Evolutionary conservation across 2,888 invertebrate genomes (phyloP).

Genomic region (Cerceris rybyensis): DNA sequence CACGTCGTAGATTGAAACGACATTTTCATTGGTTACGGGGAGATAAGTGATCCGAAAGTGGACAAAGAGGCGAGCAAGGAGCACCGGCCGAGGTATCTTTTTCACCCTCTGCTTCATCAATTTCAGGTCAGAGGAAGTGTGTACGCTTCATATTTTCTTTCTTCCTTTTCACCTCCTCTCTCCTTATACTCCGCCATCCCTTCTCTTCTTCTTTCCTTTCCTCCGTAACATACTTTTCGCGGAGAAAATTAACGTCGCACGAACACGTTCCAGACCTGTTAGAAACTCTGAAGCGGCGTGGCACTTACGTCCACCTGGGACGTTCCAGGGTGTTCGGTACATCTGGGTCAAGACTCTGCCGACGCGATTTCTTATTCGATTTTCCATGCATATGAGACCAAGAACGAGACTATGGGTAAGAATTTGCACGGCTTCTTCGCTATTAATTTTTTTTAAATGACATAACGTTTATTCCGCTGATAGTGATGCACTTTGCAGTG

Average conservation of each 20-base stretch:
- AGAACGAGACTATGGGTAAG: conserved; percentile 30
- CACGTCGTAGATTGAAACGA: conserved; percentile 42
- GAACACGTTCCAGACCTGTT: conserved; percentile 52
- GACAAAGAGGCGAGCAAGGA: conserved; percentile 41
- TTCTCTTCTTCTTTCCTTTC: background rate
- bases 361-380: conserved; percentile 27
- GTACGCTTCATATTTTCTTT: conserved; percentile 51
- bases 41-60: conserved; percentile 48
- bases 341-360: conserved; percentile 39
- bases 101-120: conserved; percentile 52
- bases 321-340: conserved; percentile 28
- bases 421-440: conserved; percentile 8
- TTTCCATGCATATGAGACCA: conserved; percentile 28
- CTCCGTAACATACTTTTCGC: conserved; percentile 49
- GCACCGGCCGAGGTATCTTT: conserved; percentile 23
- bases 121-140: conserved; percentile 35
- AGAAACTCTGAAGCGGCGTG: conserved; percentile 22
- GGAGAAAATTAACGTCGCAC: conserved; percentile 58
- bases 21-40: conserved; percentile 42
- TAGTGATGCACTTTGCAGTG: no score
- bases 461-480: background rate
- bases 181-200: background rate
- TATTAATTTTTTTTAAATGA: conserved; percentile 52
- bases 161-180: conserved; percentile 5
- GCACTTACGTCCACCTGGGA: conserved; percentile 50